phyloP scores from a whole-genome alignment of 1,140 invertebrate genomes.

The Neodiprion fabricii region DNA sequence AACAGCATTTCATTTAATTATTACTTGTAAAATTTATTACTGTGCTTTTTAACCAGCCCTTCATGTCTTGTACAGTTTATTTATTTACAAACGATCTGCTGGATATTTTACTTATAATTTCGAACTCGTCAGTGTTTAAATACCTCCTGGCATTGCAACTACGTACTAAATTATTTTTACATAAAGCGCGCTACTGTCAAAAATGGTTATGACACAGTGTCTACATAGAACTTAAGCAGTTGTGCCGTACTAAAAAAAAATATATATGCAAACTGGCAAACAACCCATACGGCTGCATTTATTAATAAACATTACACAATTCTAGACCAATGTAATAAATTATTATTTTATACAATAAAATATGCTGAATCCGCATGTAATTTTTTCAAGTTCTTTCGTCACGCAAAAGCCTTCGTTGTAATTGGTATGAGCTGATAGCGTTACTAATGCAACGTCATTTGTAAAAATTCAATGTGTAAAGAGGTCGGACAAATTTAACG shows the following conservation, averaged over 20 bases:
- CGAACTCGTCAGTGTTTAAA: background rate
- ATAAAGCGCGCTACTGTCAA: background rate
- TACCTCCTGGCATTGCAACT: background rate
- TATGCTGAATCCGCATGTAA: background rate
- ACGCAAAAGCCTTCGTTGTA: too few species aligned
- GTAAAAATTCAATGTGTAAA: too few species aligned
- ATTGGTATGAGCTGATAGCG: too few species aligned
- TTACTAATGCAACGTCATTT: too few species aligned
- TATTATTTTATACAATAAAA: conserved; percentile 4
- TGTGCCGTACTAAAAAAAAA: background rate
- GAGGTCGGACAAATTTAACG: too few species aligned
- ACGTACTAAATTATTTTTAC: background rate
- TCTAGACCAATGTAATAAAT: conserved; percentile 3
- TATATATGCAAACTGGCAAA: background rate
- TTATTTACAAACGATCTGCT: background rate
- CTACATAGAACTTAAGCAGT: background rate
- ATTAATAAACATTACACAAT: background rate
- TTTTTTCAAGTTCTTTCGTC: background rate
- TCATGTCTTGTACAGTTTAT: conserved; percentile 4
- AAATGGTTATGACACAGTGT: background rate
- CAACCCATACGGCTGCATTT: background rate
- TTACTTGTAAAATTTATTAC: conserved; percentile 28
- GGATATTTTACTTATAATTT: conserved; percentile 1
- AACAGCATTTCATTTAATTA: conserved; percentile 28
- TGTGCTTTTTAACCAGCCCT: background rate